phyloP scores from a whole-genome alignment of 2,797 vertebrate genomes.

The Gobio occitaniae region DNA sequence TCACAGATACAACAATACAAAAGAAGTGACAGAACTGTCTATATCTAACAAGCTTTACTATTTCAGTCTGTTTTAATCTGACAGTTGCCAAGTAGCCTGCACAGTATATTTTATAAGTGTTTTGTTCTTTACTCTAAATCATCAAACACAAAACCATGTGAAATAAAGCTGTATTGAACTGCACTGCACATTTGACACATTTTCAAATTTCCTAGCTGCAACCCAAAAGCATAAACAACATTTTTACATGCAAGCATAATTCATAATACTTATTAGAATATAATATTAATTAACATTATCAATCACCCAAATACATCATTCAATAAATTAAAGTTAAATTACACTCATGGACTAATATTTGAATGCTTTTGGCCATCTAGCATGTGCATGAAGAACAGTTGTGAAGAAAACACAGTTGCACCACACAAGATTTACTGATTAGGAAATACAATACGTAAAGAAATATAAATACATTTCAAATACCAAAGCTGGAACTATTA shows the following conservation, averaged over 20 bases:
- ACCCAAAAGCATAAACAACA: not conserved
- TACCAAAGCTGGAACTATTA: not conserved
- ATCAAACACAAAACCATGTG: conserved; percentile 36
- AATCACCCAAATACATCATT: conserved; percentile 11
- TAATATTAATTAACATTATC: not conserved
- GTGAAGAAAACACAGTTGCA: not conserved
- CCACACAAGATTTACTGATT: not conserved
- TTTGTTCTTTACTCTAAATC: not conserved
- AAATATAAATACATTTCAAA: conserved; percentile 2
- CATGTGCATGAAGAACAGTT: not conserved
- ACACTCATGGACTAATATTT: not conserved
- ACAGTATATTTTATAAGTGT: not conserved
- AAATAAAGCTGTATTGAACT: conserved; percentile 15
- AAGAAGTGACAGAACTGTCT: not conserved
- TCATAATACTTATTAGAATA: not conserved
- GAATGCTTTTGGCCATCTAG: not conserved
- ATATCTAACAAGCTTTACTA: not conserved
- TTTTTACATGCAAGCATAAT: not conserved
- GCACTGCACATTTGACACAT: not conserved
- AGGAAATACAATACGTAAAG: conserved; percentile 3
- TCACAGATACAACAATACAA: not conserved
- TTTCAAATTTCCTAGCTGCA: not conserved
- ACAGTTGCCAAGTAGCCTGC: too few relatives aligned
- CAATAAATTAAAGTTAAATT: conserved; percentile 9
- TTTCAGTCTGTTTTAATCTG: conserved; percentile 4